Percentiles rank a stretch among this genome's conserved stretches.
Evolutionary conservation across 2,113 vertebrate genomes (phyloP).

Genomic region (Recurvirostra avosetta): DNA sequence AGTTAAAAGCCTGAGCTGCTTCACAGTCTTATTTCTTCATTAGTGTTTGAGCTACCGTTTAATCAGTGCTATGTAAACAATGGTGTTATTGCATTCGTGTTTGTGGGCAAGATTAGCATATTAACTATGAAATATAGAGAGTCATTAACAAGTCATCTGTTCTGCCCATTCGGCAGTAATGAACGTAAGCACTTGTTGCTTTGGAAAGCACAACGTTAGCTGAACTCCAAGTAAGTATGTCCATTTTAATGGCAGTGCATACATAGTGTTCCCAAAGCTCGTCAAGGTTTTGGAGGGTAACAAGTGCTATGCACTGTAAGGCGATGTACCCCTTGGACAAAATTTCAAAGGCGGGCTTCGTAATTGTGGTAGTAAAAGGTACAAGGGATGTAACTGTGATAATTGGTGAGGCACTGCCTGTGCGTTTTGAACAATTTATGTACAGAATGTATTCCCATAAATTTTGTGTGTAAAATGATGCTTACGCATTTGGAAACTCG

Average conservation of each 20-base stretch:
- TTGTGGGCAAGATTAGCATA: background rate
- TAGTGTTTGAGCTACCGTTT: background rate
- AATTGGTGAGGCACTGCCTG: accelerated
- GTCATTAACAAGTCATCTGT: background rate
- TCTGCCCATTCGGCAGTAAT: background rate
- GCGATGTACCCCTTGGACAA: background rate
- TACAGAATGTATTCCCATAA: background rate
- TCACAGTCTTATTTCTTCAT: background rate
- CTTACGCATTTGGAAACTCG: background rate
- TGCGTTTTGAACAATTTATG: background rate
- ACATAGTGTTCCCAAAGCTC: background rate
- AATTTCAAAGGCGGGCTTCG: background rate
- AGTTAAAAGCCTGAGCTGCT: background rate
- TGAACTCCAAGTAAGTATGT: background rate
- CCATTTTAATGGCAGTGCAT: background rate
- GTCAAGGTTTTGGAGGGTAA: background rate
- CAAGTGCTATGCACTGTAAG: background rate
- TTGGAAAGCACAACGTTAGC: background rate
- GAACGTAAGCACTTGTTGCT: background rate
- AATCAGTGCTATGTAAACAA: background rate
- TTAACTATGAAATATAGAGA: background rate
- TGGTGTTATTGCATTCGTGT: background rate
- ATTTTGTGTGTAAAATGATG: background rate
- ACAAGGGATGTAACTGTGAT: background rate
- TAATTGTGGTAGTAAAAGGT: background rate